Evolutionary conservation across 2,888 invertebrate genomes (phyloP), one percentile per base, ranked within the genome.

Genomic region (Anorthoa munda): DNA sequence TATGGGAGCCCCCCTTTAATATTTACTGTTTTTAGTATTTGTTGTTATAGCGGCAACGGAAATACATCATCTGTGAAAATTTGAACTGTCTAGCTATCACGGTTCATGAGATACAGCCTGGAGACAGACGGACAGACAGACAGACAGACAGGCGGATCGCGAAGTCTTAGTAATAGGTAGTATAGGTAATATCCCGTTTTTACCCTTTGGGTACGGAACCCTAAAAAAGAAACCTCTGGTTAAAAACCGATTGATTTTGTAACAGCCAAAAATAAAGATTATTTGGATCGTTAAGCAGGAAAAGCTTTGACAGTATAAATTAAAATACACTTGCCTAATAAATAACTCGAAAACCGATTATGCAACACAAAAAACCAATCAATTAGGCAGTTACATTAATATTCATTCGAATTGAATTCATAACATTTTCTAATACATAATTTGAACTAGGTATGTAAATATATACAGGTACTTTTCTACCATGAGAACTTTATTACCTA

Each of bases 381-480:
- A 58, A 58, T 58, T 2, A 60, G 60, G 15, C 45, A 15, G n/a
- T 18, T n/a, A 51, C n/a, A 31, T 51, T 53, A 48, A 69, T 15
- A 72, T 59, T 59, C 46, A 72, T 46, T 60, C 48, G 18, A 23
- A 71, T 45, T 68, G 12, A 60, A 67, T 17, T 72, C 0, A 48
- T 61, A 11, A 51, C 31, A 70, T 23, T 76, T 76, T 76, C 58
- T 64, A 69, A 76, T 70, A 63, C 26, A 45, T 64, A 73, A 58
- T 18, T 74, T 45, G 56, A 74, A 39, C 23, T 55, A 48, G 0
- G 13, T 73, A 55, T 23, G 46, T 61, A 31, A 39, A 39, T 58
- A 69, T 2, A 1, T 71, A 45, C 23, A 21, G 2, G 15, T 51
- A 67, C 13, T 12, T 46, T 2, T 45, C 12, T 31, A 26, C 51